These are phyloP conservation scores for Limnodromus scolopaceus DNA, from an alignment of 2,797 vertebrate genomes.

Conservation along the genomic window DNA sequence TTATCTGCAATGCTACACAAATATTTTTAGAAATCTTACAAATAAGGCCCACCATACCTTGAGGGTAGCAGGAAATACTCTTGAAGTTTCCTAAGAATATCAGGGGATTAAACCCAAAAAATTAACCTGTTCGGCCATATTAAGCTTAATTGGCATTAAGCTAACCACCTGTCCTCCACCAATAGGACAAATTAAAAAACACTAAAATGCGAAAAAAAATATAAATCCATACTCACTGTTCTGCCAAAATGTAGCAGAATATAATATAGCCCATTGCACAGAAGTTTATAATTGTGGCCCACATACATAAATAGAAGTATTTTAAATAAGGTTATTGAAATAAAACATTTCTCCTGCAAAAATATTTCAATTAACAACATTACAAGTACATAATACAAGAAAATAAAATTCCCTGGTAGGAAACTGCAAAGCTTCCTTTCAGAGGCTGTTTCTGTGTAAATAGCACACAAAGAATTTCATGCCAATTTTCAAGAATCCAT, in stretches of 20 bases:
- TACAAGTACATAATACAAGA: not conserved
- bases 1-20: not conserved
- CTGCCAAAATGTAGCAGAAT: not conserved
- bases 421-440: slow-evolving; percentile 19
- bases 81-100: rapidly evolving
- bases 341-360: not conserved
- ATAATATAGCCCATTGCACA: not conserved
- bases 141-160: not conserved
- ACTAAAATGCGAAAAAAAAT: not conserved
- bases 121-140: not conserved
- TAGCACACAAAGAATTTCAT: slow-evolving; percentile 4
- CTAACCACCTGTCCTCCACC: not conserved
- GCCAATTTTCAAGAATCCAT: not conserved
- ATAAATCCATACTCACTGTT: not conserved
- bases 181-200: not conserved
- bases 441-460: not conserved
- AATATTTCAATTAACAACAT: not conserved
- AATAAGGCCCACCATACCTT: not conserved
- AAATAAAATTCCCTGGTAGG: not conserved
- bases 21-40: not conserved
- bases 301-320: not conserved
- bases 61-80: not conserved
- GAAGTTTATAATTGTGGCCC: not conserved
- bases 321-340: slow-evolving; percentile 21
- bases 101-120: not conserved